Evolutionary conservation across 2,797 vertebrate genomes (phyloP), one percentile per base, ranked within the genome.

Genomic region (Parauchenoglanis punctatus): DNA sequence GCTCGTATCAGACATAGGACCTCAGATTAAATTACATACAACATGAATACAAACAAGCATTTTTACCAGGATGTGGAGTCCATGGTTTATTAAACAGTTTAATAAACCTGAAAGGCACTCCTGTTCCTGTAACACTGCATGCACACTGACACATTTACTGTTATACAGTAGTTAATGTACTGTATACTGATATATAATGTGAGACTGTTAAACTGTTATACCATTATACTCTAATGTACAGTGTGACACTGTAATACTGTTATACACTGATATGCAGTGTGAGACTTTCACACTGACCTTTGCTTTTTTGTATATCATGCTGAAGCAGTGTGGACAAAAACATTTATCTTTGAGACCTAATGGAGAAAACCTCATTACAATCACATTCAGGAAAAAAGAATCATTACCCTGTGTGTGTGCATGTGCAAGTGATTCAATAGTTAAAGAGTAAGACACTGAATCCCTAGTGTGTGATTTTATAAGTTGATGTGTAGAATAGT

Each of bases 1-100:
- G 52, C 15, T 56, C 52, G n/a, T 78, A 17, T 59, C 77, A 58
- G 76, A 58, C 54, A 25, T 18, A 59, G 77, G 20, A 59, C 17
- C 5, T 81, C 54, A 13, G 7, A 81, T 59, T 58, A 44, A 81
- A 81, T 81, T 81, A 81, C 77, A 81, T 59, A 59, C 31, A 40
- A 2, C 18, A 81, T 81, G 77, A 59, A 81, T 81, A 59, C 1
- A 35, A 78, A 56, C n/a, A 54, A 56, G 8, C 13, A 10, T 78
- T 78, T 15, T n/a, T 15, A 35, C 76, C 76, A 35, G 76, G 20
- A 15, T 78, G 28, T 7, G 8, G 76, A 78, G 52, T 58, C 58
- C 2, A 56, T 78, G 76, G 52, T 78, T 28, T 31, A 78, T 78
- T 78, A 31, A 78, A 56, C 49, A 78, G 52, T 56, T 78, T 35